Evolutionary conservation across 2,113 vertebrate genomes (phyloP).

Genomic region (Odobenus rosmarus): DNA sequence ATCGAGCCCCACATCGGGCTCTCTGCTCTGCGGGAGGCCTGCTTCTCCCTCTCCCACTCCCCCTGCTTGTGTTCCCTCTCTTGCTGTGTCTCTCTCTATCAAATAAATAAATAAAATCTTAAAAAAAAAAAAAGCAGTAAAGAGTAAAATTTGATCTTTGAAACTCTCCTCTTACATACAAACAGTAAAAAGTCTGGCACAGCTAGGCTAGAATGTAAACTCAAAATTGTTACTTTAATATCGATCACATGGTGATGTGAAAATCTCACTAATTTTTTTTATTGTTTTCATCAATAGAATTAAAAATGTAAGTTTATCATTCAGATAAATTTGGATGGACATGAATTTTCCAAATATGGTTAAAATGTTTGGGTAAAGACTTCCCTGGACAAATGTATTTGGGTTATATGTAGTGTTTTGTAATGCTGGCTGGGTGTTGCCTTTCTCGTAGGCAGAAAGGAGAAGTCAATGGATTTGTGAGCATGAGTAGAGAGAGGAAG

Average conservation of each 20-base stretch:
- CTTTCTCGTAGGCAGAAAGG: not conserved
- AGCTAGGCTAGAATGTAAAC: not conserved
- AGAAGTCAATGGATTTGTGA: not conserved
- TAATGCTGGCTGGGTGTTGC: not conserved
- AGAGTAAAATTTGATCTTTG: not conserved
- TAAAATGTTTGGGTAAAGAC: not conserved
- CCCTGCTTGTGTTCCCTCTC: too few relatives aligned
- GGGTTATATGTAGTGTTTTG: not conserved
- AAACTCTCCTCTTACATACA: not conserved
- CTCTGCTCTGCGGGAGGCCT: too few relatives aligned
- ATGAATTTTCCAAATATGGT: not conserved
- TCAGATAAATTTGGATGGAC: not conserved
- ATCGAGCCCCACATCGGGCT: too few relatives aligned
- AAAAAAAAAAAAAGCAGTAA: not conserved
- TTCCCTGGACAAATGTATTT: not conserved
- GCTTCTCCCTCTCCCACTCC: too few relatives aligned
- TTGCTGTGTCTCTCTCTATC: too few relatives aligned
- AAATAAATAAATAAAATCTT: too few relatives aligned
- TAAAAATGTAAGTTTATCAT: not conserved
- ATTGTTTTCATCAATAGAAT: not conserved
- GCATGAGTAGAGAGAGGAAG: not conserved
- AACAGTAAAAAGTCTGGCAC: not conserved
- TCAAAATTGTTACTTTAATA: not conserved
- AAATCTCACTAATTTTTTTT: not conserved
- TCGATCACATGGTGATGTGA: not conserved